phyloP scores from a whole-genome alignment of 2,888 invertebrate species.

The Rhingia campestris region DNA sequence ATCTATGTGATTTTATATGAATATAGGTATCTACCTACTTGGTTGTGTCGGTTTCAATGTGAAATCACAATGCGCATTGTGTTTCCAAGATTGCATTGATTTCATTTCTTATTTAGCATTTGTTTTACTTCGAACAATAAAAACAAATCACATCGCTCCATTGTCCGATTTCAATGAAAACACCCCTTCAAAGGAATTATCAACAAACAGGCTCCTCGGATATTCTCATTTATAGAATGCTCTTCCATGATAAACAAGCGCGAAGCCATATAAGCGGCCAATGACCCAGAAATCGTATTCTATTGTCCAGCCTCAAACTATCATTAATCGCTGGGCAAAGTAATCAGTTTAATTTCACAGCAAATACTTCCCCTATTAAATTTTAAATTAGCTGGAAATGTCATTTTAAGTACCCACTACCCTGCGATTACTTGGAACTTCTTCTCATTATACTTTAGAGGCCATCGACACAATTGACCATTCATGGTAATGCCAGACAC shows the following conservation, averaged over 20 bases:
- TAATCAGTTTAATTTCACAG: background rate
- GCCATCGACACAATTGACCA: slow-evolving; percentile 33
- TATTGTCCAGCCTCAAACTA: background rate
- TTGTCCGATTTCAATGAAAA: background rate
- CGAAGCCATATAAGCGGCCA: slow-evolving; percentile 30
- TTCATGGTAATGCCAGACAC: slow-evolving; percentile 10
- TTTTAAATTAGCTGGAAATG: background rate
- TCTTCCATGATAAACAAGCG: slow-evolving; percentile 16
- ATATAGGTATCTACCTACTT: too few species aligned
- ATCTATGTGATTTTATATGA: too few species aligned
- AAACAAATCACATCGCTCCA: background rate
- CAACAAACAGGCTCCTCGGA: slow-evolving; percentile 39
- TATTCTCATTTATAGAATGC: slow-evolving; percentile 26
- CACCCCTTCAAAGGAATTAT: slow-evolving; percentile 41
- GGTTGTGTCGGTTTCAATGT: too few species aligned
- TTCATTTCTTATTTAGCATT: too few species aligned
- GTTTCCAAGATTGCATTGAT: too few species aligned
- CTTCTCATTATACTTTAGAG: background rate
- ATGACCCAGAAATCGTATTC: slow-evolving; percentile 24
- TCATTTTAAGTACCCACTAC: background rate
- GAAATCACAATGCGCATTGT: too few species aligned
- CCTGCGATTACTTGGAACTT: too few species aligned
- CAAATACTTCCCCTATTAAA: background rate
- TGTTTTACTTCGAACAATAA: too few species aligned
- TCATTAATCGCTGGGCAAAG: background rate